A percentile compares a stretch with the other conserved stretches of the same genome.
Conservation (phyloP, 2,888 invertebrate species). For the Apamea epomidion region DNA sequence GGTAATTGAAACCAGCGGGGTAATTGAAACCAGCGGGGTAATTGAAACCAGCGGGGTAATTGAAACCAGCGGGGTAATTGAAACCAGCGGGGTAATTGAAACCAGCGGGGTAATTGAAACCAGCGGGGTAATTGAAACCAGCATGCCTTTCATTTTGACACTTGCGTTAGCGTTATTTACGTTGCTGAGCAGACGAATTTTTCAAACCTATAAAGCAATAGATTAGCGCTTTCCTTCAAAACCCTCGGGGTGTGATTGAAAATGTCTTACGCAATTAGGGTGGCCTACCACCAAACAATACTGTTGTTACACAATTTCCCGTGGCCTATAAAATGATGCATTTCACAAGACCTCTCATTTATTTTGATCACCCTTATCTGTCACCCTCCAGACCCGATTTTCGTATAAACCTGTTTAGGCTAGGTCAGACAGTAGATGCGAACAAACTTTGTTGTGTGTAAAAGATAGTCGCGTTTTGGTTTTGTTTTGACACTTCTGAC, state of each 20-base stretch:
- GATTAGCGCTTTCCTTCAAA: background rate
- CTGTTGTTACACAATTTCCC: background rate
- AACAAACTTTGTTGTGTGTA: slow-evolving; percentile 1
- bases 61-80: background rate
- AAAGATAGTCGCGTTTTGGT: background rate
- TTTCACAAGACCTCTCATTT: background rate
- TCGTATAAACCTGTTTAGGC: background rate
- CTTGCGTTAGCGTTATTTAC: background rate
- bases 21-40: too few species aligned
- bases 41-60: too few species aligned
- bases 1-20: too few species aligned
- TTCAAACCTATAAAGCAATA: too few species aligned
- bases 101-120: too few species aligned
- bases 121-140: background rate
- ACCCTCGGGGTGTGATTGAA: background rate
- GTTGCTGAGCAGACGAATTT: background rate
- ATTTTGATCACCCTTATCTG: background rate
- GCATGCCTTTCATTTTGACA: background rate
- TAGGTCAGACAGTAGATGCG: background rate
- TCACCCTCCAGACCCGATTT: background rate
- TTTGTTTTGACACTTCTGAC: background rate
- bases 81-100: too few species aligned
- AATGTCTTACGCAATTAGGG: background rate
- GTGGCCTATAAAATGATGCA: background rate
- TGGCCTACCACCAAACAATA: background rate